Evolutionary conservation across 2,113 vertebrate genomes (phyloP), one percentile per base, ranked within the genome.

Genomic region (Hydrochoerus hydrochaeris): DNA sequence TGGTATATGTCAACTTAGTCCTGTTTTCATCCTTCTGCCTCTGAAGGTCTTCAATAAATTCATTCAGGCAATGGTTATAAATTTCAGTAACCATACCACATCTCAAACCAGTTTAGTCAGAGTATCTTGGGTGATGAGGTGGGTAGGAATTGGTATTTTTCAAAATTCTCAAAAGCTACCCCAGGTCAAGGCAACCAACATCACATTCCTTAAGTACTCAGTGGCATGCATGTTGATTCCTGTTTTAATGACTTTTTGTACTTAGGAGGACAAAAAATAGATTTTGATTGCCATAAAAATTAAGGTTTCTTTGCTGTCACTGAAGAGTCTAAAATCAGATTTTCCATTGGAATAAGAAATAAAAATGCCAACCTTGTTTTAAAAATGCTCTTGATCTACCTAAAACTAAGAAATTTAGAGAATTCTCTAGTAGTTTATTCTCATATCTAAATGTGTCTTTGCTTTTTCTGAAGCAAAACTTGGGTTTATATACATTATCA

Each of bases 291-390:
- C 32, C 16, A 62, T 52, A 77, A 78, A 83, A 89, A 93, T 57
- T 13, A 63, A 88, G 52, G 49, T 26, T 89, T 20, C 58, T 78
- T 81, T 78, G 90, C 65, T 67, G 63, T 88, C 24, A 0, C 57
- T n/a, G 22, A 83, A n/a, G 78, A 58, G 60, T 67, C 91, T 93
- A 81, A 88, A 88, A 89, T 97, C 92, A 96, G 90, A 88, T 86
- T 97, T 97, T 95, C 96, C 88, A 71, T 3, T 75, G 94, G 62
- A 86, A 38, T 49, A 95, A 88, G 83, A 96, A 92, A 89, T 73
- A 80, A 80, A 85, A 80, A 85, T 0, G 83, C 91, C 97, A 95
- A 95, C 82, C 90, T 95, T 92, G 90, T 96, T 96, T 96, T 90
- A 81, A 94, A 97, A 92, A 73, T 75, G 28, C 86, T 93, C 96